Percentiles rank a stretch among this genome's conserved stretches.
Conservation (phyloP, 2,888 invertebrate species). For the Idaea dimidiata region DNA sequence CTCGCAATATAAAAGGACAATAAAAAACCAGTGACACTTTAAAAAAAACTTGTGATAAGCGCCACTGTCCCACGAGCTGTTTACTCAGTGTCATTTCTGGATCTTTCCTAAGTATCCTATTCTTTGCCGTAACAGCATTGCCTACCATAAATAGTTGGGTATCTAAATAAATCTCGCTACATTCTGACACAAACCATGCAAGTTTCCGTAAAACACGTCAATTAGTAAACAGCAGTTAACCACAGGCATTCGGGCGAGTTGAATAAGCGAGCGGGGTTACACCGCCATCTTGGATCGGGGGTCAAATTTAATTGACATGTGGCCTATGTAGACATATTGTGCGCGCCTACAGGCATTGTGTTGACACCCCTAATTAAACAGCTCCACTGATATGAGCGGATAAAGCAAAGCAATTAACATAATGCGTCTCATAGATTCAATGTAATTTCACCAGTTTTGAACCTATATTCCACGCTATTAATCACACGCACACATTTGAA, state of each 20-base stretch:
- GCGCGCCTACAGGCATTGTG: conserved; percentile 64
- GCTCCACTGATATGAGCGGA: conserved; percentile 63
- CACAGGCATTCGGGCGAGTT: conserved; percentile 62
- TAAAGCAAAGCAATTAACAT: conserved; percentile 70
- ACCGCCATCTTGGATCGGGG: conserved; percentile 75
- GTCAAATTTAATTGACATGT: conserved; percentile 79
- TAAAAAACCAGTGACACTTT: no score
- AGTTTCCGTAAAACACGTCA: conserved; percentile 69
- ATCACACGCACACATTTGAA: conserved; percentile 35
- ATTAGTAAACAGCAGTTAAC: conserved; percentile 67
- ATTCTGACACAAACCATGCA: conserved; percentile 54
- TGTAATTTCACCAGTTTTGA: conserved; percentile 44
- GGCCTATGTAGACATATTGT: conserved; percentile 75
- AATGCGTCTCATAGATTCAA: conserved; percentile 58
- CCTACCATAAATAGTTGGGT: conserved; percentile 25
- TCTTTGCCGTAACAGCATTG: neutral
- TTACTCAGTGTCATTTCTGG: conserved; percentile 15
- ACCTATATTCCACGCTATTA: conserved; percentile 46
- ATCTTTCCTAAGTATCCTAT: neutral
- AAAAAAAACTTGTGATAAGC: no score
- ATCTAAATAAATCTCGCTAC: conserved; percentile 44
- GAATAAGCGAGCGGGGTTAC: conserved; percentile 54
- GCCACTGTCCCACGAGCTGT: conserved; percentile 1
- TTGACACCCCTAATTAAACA: conserved; percentile 77
- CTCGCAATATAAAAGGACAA: no score